Conservation (phyloP, 2,113 vertebrate species). For the Delphinapterus leucas region DNA sequence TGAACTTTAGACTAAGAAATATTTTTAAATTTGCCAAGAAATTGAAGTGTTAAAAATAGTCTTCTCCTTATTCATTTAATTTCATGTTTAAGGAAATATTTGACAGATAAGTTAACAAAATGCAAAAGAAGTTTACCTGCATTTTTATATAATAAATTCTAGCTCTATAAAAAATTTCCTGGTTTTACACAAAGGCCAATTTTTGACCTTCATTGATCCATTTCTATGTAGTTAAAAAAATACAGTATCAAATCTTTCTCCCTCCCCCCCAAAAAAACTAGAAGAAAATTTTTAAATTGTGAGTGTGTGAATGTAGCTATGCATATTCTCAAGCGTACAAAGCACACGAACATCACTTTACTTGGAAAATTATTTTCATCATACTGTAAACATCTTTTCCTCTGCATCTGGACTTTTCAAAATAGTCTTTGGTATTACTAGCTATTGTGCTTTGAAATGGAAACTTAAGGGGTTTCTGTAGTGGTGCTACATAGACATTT, state of each 20-base stretch:
- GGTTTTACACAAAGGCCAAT: slow-evolving; percentile 62
- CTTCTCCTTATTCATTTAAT: slow-evolving; percentile 39
- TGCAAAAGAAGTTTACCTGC: slow-evolving; percentile 46
- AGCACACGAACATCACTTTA: slow-evolving; percentile 56
- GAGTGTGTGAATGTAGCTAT: slow-evolving; percentile 48
- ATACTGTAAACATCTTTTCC: slow-evolving; percentile 81
- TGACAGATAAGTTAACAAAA: slow-evolving; percentile 50
- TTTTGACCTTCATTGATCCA: slow-evolving; percentile 59
- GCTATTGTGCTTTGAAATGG: slow-evolving; percentile 69
- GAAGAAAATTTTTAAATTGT: slow-evolving; percentile 65
- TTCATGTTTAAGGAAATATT: slow-evolving; percentile 51
- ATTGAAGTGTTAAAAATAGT: slow-evolving; percentile 68
- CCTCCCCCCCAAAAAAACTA: not conserved
- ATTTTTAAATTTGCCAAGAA: slow-evolving; percentile 50
- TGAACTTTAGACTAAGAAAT: slow-evolving; percentile 46
- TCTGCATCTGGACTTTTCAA: slow-evolving; percentile 53
- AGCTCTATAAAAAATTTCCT: slow-evolving; percentile 67
- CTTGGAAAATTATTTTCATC: slow-evolving; percentile 68
- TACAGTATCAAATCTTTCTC: slow-evolving; percentile 70
- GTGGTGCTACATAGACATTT: slow-evolving; percentile 63
- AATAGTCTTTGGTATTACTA: slow-evolving; percentile 83
- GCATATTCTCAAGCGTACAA: slow-evolving; percentile 35
- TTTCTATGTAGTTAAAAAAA: slow-evolving; percentile 71
- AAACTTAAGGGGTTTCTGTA: slow-evolving; percentile 62
- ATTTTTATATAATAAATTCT: slow-evolving; percentile 70